phyloP scores from a whole-genome alignment of 37 sponge, comb jelly and placozoan species.

The Lycopodina hypogea region DNA sequence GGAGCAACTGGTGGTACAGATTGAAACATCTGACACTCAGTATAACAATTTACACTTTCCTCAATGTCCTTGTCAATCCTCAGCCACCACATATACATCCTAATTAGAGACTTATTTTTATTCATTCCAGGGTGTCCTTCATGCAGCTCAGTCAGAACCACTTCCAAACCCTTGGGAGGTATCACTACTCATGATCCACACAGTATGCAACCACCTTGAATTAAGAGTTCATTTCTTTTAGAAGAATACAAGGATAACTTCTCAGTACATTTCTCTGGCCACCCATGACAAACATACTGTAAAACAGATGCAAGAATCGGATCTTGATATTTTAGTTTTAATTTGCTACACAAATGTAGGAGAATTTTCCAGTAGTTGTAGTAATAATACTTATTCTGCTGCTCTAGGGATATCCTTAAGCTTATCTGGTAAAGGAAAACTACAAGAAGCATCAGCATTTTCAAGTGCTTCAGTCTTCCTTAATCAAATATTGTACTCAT shows the following conservation, averaged over 20 bases:
- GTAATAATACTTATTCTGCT: constrained; percentile 11
- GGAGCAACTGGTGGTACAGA: no score
- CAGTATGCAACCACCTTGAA: no score
- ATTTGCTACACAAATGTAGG: constrained; percentile 9
- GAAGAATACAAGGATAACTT: neutral
- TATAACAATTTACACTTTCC: no score
- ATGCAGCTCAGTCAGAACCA: no score
- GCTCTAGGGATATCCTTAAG: neutral
- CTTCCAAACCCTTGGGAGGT: no score
- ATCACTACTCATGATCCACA: no score
- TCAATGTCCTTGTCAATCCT: no score
- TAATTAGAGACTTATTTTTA: no score
- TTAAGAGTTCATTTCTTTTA: neutral
- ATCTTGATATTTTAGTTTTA: neutral
- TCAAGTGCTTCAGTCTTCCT: constrained; percentile 4
- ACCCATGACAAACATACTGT: neutral
- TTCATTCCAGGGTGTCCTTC: no score
- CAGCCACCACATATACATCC: no score
- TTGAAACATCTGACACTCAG: no score
- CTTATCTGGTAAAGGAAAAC: neutral
- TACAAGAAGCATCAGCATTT: constrained; percentile 32
- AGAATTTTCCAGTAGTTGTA: neutral
- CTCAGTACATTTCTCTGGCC: neutral
- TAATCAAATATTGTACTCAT: constrained; percentile 1
- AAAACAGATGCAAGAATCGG: no score